Conservation (phyloP, 2,113 vertebrate species). For the Amblyornis subalaris region DNA sequence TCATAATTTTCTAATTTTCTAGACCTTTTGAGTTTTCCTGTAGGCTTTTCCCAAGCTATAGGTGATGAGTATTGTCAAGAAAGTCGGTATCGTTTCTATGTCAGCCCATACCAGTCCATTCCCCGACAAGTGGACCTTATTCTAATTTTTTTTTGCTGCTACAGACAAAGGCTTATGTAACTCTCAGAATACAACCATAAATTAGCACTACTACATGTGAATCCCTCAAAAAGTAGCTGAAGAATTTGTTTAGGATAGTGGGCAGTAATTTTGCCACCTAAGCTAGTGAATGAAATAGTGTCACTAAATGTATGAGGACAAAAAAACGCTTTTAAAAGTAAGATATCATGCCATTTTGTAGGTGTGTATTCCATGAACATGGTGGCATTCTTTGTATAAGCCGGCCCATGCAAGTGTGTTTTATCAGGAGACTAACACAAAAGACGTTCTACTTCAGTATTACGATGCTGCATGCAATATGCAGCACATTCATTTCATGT, state of each 20-base stretch:
- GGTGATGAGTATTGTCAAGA: neutral
- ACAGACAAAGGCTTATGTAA: neutral
- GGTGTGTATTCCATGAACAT: neutral
- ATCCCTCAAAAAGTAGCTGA: neutral
- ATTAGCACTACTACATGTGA: neutral
- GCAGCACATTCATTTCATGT: neutral
- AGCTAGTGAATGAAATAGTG: neutral
- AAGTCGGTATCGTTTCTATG: neutral
- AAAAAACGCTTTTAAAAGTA: neutral
- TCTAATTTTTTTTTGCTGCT: neutral
- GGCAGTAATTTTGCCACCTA: neutral
- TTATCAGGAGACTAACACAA: neutral
- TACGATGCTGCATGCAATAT: neutral
- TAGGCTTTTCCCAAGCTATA: neutral
- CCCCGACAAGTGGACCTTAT: neutral
- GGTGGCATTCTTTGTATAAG: neutral
- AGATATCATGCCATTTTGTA: neutral
- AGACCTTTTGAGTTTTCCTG: neutral
- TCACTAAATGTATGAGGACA: neutral
- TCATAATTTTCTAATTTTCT: neutral
- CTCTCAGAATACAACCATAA: neutral
- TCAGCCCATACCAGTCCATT: neutral
- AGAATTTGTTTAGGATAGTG: neutral
- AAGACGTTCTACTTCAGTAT: neutral
- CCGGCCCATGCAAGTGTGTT: neutral